phyloP scores from a whole-genome alignment of 2,888 invertebrate genomes.

The Crematogaster levior region DNA sequence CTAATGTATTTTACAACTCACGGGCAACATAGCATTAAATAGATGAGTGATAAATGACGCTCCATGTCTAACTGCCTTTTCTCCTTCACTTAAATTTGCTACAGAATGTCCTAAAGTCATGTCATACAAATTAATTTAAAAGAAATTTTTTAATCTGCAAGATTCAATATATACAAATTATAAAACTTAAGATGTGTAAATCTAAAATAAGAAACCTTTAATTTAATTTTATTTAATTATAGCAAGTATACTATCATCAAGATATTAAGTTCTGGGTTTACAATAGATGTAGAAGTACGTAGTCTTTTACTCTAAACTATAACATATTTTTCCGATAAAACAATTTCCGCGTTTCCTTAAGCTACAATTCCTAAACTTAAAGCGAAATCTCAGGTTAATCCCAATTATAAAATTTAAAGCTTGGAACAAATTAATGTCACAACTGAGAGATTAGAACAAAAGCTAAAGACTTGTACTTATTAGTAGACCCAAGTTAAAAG shows the following conservation, averaged over 20 bases:
- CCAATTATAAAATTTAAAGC: background rate
- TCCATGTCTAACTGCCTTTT: slow-evolving; percentile 93
- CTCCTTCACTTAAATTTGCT: slow-evolving; percentile 93
- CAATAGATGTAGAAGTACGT: no score
- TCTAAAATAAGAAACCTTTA: background rate
- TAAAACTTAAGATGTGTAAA: background rate
- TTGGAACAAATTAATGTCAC: background rate
- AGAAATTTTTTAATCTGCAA: background rate
- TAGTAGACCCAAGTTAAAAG: background rate
- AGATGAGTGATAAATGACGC: slow-evolving; percentile 98
- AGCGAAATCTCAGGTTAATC: background rate
- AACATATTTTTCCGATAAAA: background rate
- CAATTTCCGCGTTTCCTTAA: background rate
- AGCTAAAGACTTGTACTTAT: background rate
- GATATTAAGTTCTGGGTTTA: background rate
- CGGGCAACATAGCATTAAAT: slow-evolving; percentile 99
- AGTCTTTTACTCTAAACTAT: background rate
- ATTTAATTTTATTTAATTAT: background rate
- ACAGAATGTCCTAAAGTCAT: slow-evolving; percentile 93
- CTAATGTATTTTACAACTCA: slow-evolving; percentile 86
- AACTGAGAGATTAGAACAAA: background rate
- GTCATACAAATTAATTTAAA: background rate
- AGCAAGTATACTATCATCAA: background rate
- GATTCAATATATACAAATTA: background rate
- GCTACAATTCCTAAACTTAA: background rate